Evolutionary conservation across 2,797 vertebrate species (phyloP).

Genomic region (Heterohyrax brucei): DNA sequence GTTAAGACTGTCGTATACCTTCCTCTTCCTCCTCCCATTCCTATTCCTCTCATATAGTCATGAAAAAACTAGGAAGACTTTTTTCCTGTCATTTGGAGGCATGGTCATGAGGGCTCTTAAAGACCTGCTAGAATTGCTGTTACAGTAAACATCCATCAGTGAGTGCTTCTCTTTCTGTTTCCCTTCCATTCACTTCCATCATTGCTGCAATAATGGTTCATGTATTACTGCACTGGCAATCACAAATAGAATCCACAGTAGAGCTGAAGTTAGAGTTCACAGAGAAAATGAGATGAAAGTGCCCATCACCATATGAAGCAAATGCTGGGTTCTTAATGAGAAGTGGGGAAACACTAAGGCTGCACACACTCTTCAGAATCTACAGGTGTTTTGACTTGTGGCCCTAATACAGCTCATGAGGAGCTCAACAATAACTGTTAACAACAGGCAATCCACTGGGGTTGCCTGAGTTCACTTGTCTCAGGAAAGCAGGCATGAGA

Average conservation of each 20-base stretch:
- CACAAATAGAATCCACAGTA: background rate
- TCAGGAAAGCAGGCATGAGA: background rate
- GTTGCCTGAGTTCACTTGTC: slow-evolving; percentile 11
- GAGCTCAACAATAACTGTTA: background rate
- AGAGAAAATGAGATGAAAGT: slow-evolving; percentile 35
- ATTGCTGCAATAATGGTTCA: too few relatives aligned
- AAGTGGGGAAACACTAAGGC: background rate
- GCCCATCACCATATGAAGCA: background rate
- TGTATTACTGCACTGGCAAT: background rate
- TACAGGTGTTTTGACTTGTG: slow-evolving; percentile 4
- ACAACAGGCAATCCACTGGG: background rate
- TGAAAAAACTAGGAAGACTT: background rate
- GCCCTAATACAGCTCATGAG: background rate
- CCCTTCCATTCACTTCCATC: background rate
- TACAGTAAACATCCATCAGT: background rate
- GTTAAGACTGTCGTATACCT: background rate
- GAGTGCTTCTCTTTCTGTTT: background rate
- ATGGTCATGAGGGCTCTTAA: background rate
- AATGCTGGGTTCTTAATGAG: slow-evolving; percentile 8
- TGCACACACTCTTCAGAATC: background rate
- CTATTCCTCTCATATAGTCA: background rate
- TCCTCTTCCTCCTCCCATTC: background rate
- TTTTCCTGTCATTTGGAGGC: background rate
- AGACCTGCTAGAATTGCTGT: background rate
- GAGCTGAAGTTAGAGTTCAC: background rate